Conservation (phyloP, 2,113 vertebrate species). For the Salvelinus namaycush region DNA sequence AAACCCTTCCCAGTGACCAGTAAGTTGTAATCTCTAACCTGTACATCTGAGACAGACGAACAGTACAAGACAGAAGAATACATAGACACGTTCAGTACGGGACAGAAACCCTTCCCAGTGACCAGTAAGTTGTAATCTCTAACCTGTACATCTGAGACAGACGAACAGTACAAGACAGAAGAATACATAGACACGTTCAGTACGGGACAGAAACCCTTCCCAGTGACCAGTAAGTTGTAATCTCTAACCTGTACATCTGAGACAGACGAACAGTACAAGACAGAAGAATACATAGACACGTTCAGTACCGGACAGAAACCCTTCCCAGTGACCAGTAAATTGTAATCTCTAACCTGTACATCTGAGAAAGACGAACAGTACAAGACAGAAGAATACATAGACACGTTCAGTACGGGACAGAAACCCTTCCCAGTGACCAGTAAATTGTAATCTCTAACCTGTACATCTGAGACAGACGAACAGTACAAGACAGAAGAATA, state of each 20-base stretch:
- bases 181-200: too few species aligned
- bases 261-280: too few species aligned
- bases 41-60: slow-evolving; percentile 62
- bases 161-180: too few species aligned
- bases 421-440: neutral
- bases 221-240: neutral
- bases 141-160: slow-evolving; percentile 82
- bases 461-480: slow-evolving; percentile 62
- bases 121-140: slow-evolving; percentile 53
- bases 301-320: neutral
- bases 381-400: too few species aligned
- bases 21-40: slow-evolving; percentile 79
- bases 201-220: neutral
- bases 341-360: slow-evolving; percentile 84
- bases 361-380: slow-evolving; percentile 10
- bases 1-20: neutral
- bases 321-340: too few species aligned
- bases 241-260: slow-evolving; percentile 87
- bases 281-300: too few species aligned
- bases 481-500: too few species aligned
- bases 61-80: too few species aligned
- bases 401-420: neutral
- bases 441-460: slow-evolving; percentile 79
- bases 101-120: neutral
- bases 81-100: too few species aligned